Evolutionary conservation across 2,797 vertebrate species (phyloP).

Genomic region (Dallia pectoralis): DNA sequence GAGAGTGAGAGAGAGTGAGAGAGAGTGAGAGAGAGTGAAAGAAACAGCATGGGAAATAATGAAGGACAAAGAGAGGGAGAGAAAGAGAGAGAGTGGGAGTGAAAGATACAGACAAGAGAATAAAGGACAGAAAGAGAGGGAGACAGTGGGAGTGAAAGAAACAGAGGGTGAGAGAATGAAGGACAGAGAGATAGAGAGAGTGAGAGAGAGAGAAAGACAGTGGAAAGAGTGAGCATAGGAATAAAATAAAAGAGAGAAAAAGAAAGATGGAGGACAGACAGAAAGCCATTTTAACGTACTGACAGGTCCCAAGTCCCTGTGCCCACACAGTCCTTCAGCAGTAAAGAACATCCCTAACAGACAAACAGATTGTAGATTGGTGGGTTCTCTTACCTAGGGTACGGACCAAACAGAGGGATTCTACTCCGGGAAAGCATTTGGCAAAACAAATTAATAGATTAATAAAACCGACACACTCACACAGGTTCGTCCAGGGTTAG

Average conservation of each 20-base stretch:
- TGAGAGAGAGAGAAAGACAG: slow-evolving; percentile 16
- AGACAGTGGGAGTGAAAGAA: slow-evolving; percentile 20
- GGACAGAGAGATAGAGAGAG: too few relatives aligned
- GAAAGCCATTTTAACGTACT: slow-evolving; percentile 28
- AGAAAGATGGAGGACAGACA: slow-evolving; percentile 41
- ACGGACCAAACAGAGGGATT: slow-evolving; percentile 99
- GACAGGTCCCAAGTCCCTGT: not conserved
- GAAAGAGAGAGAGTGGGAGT: slow-evolving; percentile 26
- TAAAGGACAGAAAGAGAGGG: slow-evolving; percentile 15
- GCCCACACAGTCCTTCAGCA: not conserved
- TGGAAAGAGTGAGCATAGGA: slow-evolving; percentile 22
- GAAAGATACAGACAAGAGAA: slow-evolving; percentile 14
- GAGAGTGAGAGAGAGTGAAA: slow-evolving; percentile 10
- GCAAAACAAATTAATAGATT: slow-evolving; percentile 94
- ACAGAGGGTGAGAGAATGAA: slow-evolving; percentile 27
- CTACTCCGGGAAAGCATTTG: slow-evolving; percentile 99
- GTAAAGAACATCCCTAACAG: slow-evolving; percentile 12
- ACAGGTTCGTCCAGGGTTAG: slow-evolving; percentile 63
- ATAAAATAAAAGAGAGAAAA: slow-evolving; percentile 45
- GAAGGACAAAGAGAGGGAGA: slow-evolving; percentile 39
- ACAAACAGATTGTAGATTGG: slow-evolving; percentile 60
- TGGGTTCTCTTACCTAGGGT: slow-evolving; percentile 99
- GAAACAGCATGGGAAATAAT: slow-evolving; percentile 23
- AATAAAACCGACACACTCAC: slow-evolving; percentile 68
- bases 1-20: slow-evolving; percentile 17